Evolutionary conservation across 2,888 invertebrate genomes (phyloP).

Genomic region (Ectemnius continuus): DNA sequence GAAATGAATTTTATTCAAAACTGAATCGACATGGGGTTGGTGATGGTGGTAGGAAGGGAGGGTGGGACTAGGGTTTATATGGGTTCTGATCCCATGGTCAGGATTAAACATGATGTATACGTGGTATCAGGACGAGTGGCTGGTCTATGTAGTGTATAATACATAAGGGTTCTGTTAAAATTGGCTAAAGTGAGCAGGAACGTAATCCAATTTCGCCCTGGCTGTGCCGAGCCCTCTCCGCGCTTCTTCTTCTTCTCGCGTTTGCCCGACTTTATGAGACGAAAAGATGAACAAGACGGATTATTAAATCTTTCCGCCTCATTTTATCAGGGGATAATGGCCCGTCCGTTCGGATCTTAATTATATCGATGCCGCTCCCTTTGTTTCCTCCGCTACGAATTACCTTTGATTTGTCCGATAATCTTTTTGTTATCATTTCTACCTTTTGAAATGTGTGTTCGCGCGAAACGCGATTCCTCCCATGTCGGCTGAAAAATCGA

Average conservation of each 20-base stretch:
- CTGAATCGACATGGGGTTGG: not conserved
- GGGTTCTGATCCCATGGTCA: not conserved
- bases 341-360: constrained; percentile 27
- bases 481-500: no score
- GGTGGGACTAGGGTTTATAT: not conserved
- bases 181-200: constrained; percentile 40
- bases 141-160: constrained; percentile 10
- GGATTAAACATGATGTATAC: constrained; percentile 32
- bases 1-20: constrained; percentile 15
- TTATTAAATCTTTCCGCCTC: constrained; percentile 45
- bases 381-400: not conserved
- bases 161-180: constrained; percentile 37
- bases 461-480: no score
- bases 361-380: constrained; percentile 12
- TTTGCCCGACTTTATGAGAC: constrained; percentile 30
- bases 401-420: no score
- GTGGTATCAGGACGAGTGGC: constrained; percentile 38
- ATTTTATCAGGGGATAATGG: constrained; percentile 30
- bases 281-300: constrained; percentile 44
- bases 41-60: no score
- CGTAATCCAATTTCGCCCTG: constrained; percentile 45
- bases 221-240: constrained; percentile 9
- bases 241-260: constrained; percentile 12
- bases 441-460: no score
- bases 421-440: not conserved